A percentile compares a stretch with the other conserved stretches of the same genome.
Evolutionary conservation across 2,888 invertebrate species (phyloP).

Genomic region (Mechanitis messenoides): DNA sequence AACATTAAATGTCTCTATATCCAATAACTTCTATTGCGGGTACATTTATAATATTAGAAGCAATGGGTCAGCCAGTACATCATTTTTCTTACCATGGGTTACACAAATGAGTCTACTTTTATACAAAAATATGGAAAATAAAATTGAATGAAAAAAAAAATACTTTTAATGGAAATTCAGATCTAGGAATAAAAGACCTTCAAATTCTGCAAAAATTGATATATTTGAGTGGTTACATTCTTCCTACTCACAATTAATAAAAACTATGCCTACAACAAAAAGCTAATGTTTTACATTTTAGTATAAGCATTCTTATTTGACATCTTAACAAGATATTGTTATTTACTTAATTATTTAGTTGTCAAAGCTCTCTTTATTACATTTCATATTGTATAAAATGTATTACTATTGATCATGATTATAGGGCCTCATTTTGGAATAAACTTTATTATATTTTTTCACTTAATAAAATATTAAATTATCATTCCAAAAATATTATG

Average conservation of each 20-base stretch:
- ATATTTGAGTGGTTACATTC: no score
- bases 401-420: conserved; percentile 3
- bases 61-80: no score
- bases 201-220: conserved; percentile 1
- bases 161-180: neutral
- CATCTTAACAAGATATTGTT: conserved; percentile 7
- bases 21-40: no score
- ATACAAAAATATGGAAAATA: no score
- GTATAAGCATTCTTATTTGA: neutral
- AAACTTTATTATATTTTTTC: neutral
- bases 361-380: conserved; percentile 6
- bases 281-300: neutral
- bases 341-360: conserved; percentile 10
- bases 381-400: neutral
- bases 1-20: no score
- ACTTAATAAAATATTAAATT: conserved; percentile 5
- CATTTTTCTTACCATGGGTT: no score
- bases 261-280: neutral
- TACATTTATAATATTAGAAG: no score
- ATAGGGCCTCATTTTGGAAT: neutral
- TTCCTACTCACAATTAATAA: no score
- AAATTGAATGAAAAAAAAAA: no score
- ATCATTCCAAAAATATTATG: conserved; percentile 23
- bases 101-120: no score
- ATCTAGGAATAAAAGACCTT: conserved; percentile 1